Evolutionary conservation across 2,113 vertebrate species (phyloP), one percentile per base, ranked within the genome.

Genomic region (Bungarus multicinctus): DNA sequence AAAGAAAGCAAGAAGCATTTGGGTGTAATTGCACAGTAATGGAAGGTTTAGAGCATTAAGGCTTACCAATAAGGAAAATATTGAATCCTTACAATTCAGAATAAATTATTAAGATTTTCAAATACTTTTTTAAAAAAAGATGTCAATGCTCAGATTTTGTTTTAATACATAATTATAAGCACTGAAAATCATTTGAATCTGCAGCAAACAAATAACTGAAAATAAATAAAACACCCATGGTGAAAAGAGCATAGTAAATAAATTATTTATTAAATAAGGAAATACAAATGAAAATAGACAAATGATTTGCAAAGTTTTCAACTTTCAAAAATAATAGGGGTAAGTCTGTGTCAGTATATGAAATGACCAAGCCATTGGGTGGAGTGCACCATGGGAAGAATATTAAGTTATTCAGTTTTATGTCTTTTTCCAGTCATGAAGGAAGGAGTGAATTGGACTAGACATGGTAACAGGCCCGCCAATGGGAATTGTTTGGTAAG

Each of bases 21-120:
- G 11, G 3, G 0, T 11, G n/a, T 47, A 39, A 27, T n/a, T 89
- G 7, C 10, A 89, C 22, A 47, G 14, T 50, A 45, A 88, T 91
- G 57, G 45, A 1, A 4, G 25, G 0, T 85, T 1, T 14, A 18
- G 89, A 90, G 23, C 14, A 10, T 10, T 27, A 0, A 0, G 4
- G 39, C 18, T 50, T 89, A 92, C 85, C 45, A 86, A 91, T 50
- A 81, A 81, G 34, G 87, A 86, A 74, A 20, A 74, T 50, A 52
- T 7, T 54, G 0, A 54, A 89, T 90, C 34, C 16, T 90, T 88
- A 2, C 22, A 55, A 89, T 0, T 52, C 25, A 0, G 20, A 92
- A 91, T 89, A 23, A 91, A 47, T 5, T 34, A 34, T 52, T 23
- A 52, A 81, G 34, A 34, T 60, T 60, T 60, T 60, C 58, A 60